These are phyloP conservation scores for Germaria angustata DNA, from an alignment of 2,888 invertebrate species.

Conservation along the genomic window DNA sequence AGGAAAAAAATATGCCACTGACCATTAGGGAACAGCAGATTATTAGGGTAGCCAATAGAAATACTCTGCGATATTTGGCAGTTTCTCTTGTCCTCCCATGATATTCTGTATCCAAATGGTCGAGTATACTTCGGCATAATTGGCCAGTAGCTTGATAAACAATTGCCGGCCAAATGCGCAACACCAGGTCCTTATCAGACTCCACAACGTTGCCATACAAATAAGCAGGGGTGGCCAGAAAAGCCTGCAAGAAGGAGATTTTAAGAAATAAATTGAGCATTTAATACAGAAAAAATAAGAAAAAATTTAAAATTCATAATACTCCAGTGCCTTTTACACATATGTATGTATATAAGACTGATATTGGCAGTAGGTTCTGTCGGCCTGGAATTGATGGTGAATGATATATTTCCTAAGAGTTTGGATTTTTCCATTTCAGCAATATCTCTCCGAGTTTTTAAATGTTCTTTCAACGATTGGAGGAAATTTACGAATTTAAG, in stretches of 20 bases:
- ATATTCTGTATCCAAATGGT: slow-evolving; percentile 77
- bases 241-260: slow-evolving; percentile 72
- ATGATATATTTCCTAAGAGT: no score
- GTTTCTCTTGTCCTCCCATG: slow-evolving; percentile 76
- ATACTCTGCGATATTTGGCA: slow-evolving; percentile 74
- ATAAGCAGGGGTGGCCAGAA: slow-evolving; percentile 79
- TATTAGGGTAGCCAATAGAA: slow-evolving; percentile 76
- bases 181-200: slow-evolving; percentile 77
- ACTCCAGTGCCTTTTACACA: no score
- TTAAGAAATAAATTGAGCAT: background rate
- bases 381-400: no score
- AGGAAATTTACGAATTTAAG: no score
- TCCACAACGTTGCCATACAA: slow-evolving; percentile 79
- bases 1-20: slow-evolving; percentile 78
- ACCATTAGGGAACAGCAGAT: slow-evolving; percentile 77
- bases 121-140: slow-evolving; percentile 78
- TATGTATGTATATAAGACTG: no score
- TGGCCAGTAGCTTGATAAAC: slow-evolving; percentile 78
- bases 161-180: slow-evolving; percentile 79
- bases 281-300: background rate
- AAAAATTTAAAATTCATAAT: no score
- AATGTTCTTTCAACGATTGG: no score
- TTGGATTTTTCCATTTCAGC: no score
- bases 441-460: no score
- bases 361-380: no score